Percentiles rank a stretch among this genome's conserved stretches.
phyloP scores from a whole-genome alignment of 1,140 invertebrate species.

The Parapsyche elsis region DNA sequence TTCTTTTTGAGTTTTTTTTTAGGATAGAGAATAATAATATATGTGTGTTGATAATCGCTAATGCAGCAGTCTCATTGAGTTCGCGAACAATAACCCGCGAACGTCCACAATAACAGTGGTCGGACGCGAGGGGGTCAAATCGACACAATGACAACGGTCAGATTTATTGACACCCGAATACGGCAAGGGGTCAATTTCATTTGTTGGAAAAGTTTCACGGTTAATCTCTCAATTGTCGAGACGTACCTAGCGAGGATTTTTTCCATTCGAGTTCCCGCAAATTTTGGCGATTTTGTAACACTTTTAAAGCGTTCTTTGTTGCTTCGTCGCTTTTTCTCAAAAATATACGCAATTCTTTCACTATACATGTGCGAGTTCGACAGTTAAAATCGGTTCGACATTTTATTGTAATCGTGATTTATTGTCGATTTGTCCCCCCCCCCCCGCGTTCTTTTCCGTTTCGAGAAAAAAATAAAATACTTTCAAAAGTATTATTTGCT shows the following conservation, averaged over 20 bases:
- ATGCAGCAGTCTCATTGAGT: constrained; percentile 2
- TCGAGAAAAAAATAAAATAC: too few relatives aligned
- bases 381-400: too few relatives aligned
- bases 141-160: constrained; percentile 50
- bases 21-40: background rate
- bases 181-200: constrained; percentile 52
- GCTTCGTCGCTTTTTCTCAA: too few relatives aligned
- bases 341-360: too few relatives aligned
- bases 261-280: background rate
- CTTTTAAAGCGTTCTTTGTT: too few relatives aligned
- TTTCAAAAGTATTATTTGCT: too few relatives aligned
- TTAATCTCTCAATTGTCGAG: constrained; percentile 54
- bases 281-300: constrained; percentile 8
- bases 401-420: constrained; percentile 6
- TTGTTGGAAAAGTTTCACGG: constrained; percentile 52
- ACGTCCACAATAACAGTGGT: constrained; percentile 21
- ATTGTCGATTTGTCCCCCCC: constrained; percentile 3
- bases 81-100: constrained; percentile 24
- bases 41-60: background rate
- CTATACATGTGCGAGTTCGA: too few relatives aligned
- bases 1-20: background rate
- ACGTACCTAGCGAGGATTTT: background rate
- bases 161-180: constrained; percentile 54
- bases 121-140: constrained; percentile 49
- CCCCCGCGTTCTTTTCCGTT: too few relatives aligned